Percentiles rank a stretch among this genome's conserved stretches.
Evolutionary conservation across 2,888 invertebrate species (phyloP).

Genomic region (Scelioninae gen. 1): DNA sequence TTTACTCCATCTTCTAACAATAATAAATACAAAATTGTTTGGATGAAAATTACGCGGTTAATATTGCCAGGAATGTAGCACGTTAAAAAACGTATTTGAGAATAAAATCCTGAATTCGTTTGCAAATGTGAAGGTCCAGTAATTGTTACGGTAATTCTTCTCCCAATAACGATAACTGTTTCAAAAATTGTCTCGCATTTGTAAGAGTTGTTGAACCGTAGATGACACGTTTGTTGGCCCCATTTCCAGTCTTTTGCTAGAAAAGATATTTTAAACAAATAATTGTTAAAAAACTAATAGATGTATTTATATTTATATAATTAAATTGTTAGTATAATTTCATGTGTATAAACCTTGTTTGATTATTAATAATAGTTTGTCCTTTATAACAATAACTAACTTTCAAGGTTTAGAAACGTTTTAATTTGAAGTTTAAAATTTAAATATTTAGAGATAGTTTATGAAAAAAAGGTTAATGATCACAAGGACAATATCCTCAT

Average conservation of each 20-base stretch:
- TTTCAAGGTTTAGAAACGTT: too few relatives aligned
- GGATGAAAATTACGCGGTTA: slow-evolving; percentile 10
- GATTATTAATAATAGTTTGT: too few relatives aligned
- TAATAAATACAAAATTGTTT: slow-evolving; percentile 43
- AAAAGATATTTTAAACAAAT: slow-evolving; percentile 69
- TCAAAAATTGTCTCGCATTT: slow-evolving; percentile 97
- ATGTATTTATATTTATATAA: slow-evolving; percentile 28
- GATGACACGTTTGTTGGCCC: slow-evolving; percentile 91
- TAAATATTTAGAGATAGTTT: too few relatives aligned
- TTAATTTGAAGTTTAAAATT: too few relatives aligned
- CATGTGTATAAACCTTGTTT: too few relatives aligned
- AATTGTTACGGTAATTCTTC: slow-evolving; percentile 87
- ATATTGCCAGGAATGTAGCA: slow-evolving; percentile 55
- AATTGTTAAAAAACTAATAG: slow-evolving; percentile 33
- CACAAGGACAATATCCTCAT: too few relatives aligned
- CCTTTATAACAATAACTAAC: too few relatives aligned
- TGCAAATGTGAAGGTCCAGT: slow-evolving; percentile 57
- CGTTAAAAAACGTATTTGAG: slow-evolving; percentile 57
- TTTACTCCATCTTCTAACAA: background rate
- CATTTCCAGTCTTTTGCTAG: slow-evolving; percentile 90
- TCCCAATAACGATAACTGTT: slow-evolving; percentile 93
- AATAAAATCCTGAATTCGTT: slow-evolving; percentile 56
- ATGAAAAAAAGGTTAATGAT: too few relatives aligned
- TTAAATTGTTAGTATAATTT: slow-evolving; percentile 11
- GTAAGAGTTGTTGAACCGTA: slow-evolving; percentile 98